A percentile compares a stretch with the other conserved stretches of the same genome.
Conservation (phyloP, 2,888 invertebrate genomes). For the Podotricha telesiphe region DNA sequence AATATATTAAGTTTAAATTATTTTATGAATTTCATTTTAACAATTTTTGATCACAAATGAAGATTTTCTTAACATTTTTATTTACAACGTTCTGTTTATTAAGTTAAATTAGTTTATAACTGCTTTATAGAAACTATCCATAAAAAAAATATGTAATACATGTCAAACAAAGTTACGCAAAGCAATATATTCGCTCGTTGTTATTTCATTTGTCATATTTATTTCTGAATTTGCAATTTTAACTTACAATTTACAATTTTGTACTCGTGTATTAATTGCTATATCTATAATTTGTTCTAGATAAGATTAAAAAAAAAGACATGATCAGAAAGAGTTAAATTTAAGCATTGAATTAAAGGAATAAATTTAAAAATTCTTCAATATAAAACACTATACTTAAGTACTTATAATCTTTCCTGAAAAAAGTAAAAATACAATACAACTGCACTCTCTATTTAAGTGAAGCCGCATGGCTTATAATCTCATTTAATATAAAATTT, state of each 20-base stretch:
- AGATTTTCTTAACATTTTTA: no score
- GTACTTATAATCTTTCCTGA: not conserved
- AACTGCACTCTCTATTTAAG: conserved; percentile 15
- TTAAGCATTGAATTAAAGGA: not conserved
- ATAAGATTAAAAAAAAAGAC: not conserved
- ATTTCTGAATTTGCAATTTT: not conserved
- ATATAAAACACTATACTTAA: not conserved
- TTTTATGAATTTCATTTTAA: not conserved
- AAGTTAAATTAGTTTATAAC: not conserved
- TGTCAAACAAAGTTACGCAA: conserved; percentile 13
- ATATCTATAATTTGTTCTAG: no score
- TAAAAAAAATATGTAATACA: conserved; percentile 20
- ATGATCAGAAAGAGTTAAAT: not conserved
- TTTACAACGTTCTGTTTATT: not conserved
- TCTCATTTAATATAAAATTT: conserved; percentile 21
- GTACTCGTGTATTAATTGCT: no score
- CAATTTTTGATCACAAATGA: not conserved
- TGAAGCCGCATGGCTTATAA: conserved; percentile 17
- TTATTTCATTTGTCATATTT: not conserved
- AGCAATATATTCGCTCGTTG: conserved; percentile 19
- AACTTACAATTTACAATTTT: not conserved
- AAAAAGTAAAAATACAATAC: not conserved
- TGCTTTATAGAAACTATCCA: not conserved
- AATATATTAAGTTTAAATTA: not conserved
- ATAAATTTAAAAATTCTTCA: not conserved